Conservation (phyloP, 2,888 invertebrate species). For the Heliconius erato region DNA sequence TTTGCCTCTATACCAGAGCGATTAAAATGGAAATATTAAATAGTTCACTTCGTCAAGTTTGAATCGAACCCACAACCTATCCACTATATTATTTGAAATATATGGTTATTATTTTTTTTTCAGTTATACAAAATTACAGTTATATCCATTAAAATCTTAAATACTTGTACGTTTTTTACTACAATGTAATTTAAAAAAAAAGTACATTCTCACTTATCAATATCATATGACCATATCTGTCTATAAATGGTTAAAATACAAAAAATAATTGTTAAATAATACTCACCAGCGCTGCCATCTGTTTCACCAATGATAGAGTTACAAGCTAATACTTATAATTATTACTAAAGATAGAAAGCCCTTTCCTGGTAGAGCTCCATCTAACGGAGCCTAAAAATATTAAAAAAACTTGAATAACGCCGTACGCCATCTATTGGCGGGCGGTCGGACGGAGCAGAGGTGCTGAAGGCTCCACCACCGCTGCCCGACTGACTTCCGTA, state of each 20-base stretch:
- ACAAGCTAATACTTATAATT: constrained; percentile 52
- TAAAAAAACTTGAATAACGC: constrained; percentile 55
- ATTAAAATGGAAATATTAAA: no score
- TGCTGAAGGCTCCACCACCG: constrained; percentile 73
- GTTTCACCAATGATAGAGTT: constrained; percentile 50
- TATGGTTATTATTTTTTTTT: no score
- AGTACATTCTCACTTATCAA: not conserved
- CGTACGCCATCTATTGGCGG: constrained; percentile 68
- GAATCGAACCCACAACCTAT: no score
- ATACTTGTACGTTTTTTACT: not conserved
- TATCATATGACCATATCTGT: not conserved
- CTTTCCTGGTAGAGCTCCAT: constrained; percentile 64
- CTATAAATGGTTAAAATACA: not conserved
- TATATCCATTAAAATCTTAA: not conserved
- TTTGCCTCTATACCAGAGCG: no score
- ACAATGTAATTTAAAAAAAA: not conserved
- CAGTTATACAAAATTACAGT: not conserved
- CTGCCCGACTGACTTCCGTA: constrained; percentile 69
- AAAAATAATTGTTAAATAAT: constrained; percentile 18
- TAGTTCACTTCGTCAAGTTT: no score
- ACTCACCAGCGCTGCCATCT: constrained; percentile 67
- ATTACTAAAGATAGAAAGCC: constrained; percentile 37
- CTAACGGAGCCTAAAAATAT: constrained; percentile 63
- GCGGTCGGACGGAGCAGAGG: constrained; percentile 52
- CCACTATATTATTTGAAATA: no score